phyloP scores from a whole-genome alignment of 2,113 vertebrate species.

The Ptilonorhynchus violaceus region DNA sequence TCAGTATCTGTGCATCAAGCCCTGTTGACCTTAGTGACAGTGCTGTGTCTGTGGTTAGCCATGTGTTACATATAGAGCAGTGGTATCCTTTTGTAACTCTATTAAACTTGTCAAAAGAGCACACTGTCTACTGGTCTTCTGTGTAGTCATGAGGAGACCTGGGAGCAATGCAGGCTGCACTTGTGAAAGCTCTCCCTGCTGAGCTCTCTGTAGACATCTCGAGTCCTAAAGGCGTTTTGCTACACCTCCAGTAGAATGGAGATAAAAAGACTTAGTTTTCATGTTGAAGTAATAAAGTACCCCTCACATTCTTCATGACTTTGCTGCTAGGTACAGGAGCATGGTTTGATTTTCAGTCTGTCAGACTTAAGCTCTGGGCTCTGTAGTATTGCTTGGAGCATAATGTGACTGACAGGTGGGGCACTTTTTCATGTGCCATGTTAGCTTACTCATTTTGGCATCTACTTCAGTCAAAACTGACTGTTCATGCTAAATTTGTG shows the following conservation, averaged over 20 bases:
- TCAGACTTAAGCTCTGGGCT: neutral
- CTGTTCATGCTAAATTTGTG: neutral
- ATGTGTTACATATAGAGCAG: conserved; percentile 35
- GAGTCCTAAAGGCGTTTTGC: neutral
- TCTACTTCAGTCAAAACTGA: neutral
- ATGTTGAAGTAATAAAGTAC: neutral
- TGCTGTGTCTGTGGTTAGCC: conserved; percentile 38
- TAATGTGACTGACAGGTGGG: neutral
- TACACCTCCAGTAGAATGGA: neutral
- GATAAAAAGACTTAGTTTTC: neutral
- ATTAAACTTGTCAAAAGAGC: conserved; percentile 66
- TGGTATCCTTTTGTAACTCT: conserved; percentile 62
- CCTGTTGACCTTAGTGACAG: conserved; percentile 24
- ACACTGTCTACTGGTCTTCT: neutral
- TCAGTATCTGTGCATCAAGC: conserved; percentile 21
- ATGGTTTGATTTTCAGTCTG: neutral
- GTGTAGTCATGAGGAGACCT: neutral
- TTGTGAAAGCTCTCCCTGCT: neutral
- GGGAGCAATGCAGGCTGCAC: neutral
- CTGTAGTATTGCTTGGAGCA: neutral
- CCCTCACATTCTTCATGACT: neutral
- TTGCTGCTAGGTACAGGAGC: neutral
- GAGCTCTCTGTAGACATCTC: neutral
- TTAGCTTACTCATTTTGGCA: neutral
- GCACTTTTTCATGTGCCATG: neutral